Conservation (phyloP, 2,888 invertebrate genomes). For the Pristionchus fissidentatus region DNA sequence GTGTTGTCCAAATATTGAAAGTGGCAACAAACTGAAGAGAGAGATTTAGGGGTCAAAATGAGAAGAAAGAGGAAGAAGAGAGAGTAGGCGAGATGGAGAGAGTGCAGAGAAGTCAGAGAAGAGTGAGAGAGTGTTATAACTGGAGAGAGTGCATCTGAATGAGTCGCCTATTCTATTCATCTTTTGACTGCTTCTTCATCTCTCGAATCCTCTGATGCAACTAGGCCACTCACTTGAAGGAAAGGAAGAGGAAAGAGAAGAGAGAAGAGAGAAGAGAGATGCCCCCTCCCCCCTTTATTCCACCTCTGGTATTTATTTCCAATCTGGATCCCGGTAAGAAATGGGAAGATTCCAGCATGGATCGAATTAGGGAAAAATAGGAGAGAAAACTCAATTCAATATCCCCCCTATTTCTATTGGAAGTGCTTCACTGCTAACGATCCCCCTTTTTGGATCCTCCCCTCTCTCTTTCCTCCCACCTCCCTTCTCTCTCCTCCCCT, state of each 20-base stretch:
- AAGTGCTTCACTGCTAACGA: neutral
- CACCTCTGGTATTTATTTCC: too few relatives aligned
- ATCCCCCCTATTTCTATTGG: neutral
- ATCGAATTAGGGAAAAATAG: neutral
- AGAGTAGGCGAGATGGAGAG: neutral
- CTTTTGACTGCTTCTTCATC: neutral
- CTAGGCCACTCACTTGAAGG: neutral
- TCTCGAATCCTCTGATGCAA: neutral
- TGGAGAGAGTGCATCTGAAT: slow-evolving; percentile 1
- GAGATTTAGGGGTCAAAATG: slow-evolving; percentile 12
- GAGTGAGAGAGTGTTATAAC: neutral
- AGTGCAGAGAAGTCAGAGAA: too few relatives aligned
- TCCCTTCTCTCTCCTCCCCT: neutral
- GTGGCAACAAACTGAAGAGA: neutral
- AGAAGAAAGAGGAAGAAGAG: neutral
- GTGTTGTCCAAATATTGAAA: neutral
- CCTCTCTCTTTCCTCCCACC: neutral
- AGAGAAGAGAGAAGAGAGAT: neutral
- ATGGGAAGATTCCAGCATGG: too few relatives aligned
- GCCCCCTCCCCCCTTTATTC: neutral
- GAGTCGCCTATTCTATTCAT: slow-evolving; percentile 28
- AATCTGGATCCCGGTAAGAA: too few relatives aligned
- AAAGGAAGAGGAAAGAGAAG: neutral
- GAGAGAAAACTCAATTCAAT: neutral
- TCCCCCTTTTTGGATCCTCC: too few relatives aligned